A percentile compares a stretch with the other conserved stretches of the same genome.
Conservation (phyloP, 2,888 invertebrate species). For the Eupithecia subfuscata region DNA sequence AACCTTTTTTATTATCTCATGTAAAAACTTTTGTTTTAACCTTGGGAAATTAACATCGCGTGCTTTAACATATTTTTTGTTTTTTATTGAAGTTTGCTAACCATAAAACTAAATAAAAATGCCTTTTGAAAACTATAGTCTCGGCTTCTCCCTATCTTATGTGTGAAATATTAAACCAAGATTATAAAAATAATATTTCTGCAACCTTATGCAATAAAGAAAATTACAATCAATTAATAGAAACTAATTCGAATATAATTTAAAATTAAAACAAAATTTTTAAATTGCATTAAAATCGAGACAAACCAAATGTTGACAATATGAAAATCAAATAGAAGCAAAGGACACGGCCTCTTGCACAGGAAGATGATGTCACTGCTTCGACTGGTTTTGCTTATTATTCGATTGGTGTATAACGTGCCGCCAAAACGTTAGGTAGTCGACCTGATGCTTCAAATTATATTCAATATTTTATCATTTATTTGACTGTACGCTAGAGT, state of each 20-base stretch:
- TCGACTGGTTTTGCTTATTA: conserved; percentile 80
- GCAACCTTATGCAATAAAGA: too few species aligned
- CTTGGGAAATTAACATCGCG: conserved; percentile 10
- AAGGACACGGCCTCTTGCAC: conserved; percentile 74
- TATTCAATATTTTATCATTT: background rate
- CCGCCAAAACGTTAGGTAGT: conserved; percentile 61
- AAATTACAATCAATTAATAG: too few species aligned
- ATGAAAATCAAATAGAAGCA: conserved; percentile 48
- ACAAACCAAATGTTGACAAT: conserved; percentile 16
- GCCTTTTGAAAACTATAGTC: background rate
- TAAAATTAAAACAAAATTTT: background rate
- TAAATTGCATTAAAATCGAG: background rate
- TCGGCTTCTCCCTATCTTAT: background rate
- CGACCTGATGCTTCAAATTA: conserved; percentile 49
- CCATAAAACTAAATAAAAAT: background rate
- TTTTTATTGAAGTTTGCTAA: background rate
- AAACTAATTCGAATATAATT: too few species aligned
- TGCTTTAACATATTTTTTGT: background rate
- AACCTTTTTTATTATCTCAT: background rate
- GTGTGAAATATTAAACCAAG: background rate
- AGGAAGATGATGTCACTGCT: conserved; percentile 81
- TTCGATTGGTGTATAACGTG: conserved; percentile 69
- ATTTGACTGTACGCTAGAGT: background rate
- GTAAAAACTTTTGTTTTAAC: conserved; percentile 1
- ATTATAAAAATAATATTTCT: too few species aligned